Percentiles rank a stretch among this genome's conserved stretches.
Conservation (phyloP, 2,888 invertebrate genomes). For the Sisyra terminalis region DNA sequence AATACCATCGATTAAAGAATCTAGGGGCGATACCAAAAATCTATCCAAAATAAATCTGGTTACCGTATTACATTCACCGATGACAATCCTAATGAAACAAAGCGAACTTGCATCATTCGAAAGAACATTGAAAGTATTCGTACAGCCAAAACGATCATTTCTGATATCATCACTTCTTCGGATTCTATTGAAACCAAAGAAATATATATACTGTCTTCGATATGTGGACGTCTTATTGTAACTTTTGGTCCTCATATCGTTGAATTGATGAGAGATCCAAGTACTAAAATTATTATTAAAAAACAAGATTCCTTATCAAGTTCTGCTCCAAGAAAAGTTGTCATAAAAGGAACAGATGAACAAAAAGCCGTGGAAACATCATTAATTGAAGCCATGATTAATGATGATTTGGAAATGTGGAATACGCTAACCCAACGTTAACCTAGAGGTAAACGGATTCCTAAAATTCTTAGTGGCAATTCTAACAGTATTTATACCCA, state of each 20-base stretch:
- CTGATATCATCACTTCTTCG: slow-evolving; percentile 48
- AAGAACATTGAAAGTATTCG: slow-evolving; percentile 49
- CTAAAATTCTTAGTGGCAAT: slow-evolving; percentile 1
- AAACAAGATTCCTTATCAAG: slow-evolving; percentile 21
- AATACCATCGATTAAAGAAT: slow-evolving; percentile 51
- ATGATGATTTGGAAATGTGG: slow-evolving; percentile 32
- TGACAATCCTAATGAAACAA: slow-evolving; percentile 30
- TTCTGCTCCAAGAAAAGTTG: slow-evolving; percentile 18
- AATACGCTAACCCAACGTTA: slow-evolving; percentile 31
- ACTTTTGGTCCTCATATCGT: slow-evolving; percentile 53
- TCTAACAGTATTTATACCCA: slow-evolving; percentile 7
- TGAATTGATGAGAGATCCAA: slow-evolving; percentile 51
- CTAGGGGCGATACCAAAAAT: slow-evolving; percentile 56
- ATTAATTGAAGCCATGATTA: slow-evolving; percentile 53
- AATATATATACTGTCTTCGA: slow-evolving; percentile 45
- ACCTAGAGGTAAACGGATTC: slow-evolving; percentile 24
- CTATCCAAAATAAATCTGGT: slow-evolving; percentile 54
- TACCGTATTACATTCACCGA: slow-evolving; percentile 39
- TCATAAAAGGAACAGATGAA: slow-evolving; percentile 43
- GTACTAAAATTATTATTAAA: slow-evolving; percentile 49
- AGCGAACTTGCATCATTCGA: slow-evolving; percentile 49
- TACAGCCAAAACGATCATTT: slow-evolving; percentile 53
- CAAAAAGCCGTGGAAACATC: slow-evolving; percentile 58
- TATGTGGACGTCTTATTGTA: slow-evolving; percentile 60
- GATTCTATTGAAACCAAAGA: slow-evolving; percentile 49